Evolutionary conservation across 2,888 invertebrate species (phyloP).

Genomic region (Leptinotarsa juncta): DNA sequence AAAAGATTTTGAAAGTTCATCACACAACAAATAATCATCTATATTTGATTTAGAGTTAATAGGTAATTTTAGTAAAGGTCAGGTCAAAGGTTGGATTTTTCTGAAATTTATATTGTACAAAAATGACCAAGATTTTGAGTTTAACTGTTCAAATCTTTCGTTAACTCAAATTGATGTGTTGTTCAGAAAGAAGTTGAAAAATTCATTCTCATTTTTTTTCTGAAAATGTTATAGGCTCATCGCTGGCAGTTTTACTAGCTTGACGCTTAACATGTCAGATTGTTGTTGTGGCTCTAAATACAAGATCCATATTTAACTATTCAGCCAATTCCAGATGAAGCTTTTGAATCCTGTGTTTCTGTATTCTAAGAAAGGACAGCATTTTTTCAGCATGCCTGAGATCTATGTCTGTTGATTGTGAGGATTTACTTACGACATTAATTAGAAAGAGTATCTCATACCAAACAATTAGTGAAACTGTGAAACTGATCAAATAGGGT

Average conservation of each 20-base stretch:
- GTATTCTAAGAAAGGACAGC: constrained; percentile 14
- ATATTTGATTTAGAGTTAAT: constrained; percentile 30
- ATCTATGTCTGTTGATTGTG: not conserved
- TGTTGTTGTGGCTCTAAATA: constrained; percentile 1
- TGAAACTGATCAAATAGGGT: not conserved
- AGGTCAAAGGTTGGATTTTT: constrained; percentile 22
- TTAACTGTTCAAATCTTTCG: constrained; percentile 33
- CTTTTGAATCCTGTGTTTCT: constrained; percentile 4
- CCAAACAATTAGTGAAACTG: not conserved
- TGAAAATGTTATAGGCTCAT: constrained; percentile 19
- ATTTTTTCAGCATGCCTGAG: not conserved
- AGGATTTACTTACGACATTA: not conserved
- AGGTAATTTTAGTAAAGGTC: constrained; percentile 24
- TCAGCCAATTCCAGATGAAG: not conserved
- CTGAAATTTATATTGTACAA: constrained; percentile 31
- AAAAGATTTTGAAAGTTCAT: constrained; percentile 25
- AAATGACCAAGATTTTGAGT: constrained; percentile 33
- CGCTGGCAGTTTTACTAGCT: not conserved
- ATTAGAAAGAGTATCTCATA: not conserved
- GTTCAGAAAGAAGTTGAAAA: constrained; percentile 1
- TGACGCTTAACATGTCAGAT: not conserved
- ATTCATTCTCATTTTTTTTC: constrained; percentile 18
- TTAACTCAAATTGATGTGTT: constrained; percentile 23
- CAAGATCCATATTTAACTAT: not conserved
- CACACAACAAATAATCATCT: constrained; percentile 36